Evolutionary conservation across 2,888 invertebrate species (phyloP).

Genomic region (Craniophora ligustri): DNA sequence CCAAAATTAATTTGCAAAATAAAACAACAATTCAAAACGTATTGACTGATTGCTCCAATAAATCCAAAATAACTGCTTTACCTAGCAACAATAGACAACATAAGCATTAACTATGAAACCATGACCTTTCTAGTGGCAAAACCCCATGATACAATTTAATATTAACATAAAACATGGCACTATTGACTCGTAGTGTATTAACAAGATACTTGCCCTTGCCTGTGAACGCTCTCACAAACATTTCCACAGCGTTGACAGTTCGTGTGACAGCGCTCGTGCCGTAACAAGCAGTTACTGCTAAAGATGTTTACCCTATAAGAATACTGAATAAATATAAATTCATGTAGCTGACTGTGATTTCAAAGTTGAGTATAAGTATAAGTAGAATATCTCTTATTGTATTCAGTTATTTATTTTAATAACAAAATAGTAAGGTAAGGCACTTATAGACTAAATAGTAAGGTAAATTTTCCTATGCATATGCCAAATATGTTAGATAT

Average conservation of each 20-base stretch:
- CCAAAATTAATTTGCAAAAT: too few species aligned
- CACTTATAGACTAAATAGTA: too few species aligned
- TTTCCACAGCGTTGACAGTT: slow-evolving; percentile 16
- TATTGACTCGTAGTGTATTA: slow-evolving; percentile 21
- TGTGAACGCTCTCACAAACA: slow-evolving; percentile 18
- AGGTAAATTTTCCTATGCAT: too few species aligned
- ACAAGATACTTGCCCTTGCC: slow-evolving; percentile 16
- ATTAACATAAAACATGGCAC: slow-evolving; percentile 3
- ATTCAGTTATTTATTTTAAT: too few species aligned
- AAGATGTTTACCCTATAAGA: neutral
- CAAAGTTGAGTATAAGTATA: too few species aligned
- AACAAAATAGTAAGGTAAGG: too few species aligned
- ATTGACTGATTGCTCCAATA: too few species aligned
- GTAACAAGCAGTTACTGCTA: slow-evolving; percentile 12
- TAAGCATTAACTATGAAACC: neutral
- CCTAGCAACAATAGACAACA: neutral
- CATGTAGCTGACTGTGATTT: neutral
- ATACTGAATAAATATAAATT: neutral
- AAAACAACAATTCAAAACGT: too few species aligned
- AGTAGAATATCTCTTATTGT: too few species aligned
- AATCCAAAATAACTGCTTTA: too few species aligned
- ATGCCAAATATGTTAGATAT: too few species aligned
- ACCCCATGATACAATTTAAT: neutral
- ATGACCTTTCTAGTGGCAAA: slow-evolving; percentile 2
- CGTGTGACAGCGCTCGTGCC: neutral